A percentile compares a stretch with the other conserved stretches of the same genome.
Evolutionary conservation across 2,113 vertebrate species (phyloP).

Genomic region (Patagioenas fasciata): DNA sequence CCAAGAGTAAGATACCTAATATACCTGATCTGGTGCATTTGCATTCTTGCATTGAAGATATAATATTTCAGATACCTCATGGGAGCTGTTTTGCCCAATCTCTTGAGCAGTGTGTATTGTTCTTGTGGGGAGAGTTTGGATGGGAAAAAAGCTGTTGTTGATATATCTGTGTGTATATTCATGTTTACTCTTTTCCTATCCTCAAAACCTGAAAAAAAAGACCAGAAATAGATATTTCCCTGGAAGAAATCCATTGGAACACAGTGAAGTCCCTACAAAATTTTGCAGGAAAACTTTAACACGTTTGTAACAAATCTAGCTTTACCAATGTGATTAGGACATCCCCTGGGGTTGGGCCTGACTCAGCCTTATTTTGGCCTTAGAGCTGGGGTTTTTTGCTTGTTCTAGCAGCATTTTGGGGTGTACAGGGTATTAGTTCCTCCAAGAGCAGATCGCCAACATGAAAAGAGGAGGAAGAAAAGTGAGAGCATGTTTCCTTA

Average conservation of each 20-base stretch:
- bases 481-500: not conserved
- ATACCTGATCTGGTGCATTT: not conserved
- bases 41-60: not conserved
- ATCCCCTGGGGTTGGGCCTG: not conserved
- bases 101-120: not conserved
- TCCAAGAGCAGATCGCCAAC: not conserved
- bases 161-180: not conserved
- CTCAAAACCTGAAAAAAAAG: not conserved
- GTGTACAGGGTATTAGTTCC: not conserved
- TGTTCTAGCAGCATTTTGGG: not conserved
- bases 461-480: not conserved
- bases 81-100: not conserved
- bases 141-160: not conserved
- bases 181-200: not conserved
- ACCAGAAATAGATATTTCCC: not conserved
- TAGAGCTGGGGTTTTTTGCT: not conserved
- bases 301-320: not conserved
- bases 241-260: not conserved
- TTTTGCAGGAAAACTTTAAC: not conserved
- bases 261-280: not conserved
- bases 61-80: not conserved
- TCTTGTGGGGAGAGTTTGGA: not conserved
- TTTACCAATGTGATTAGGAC: not conserved
- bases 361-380: not conserved
- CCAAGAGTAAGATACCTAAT: not conserved